Percentiles rank a stretch among this genome's conserved stretches.
phyloP scores from a whole-genome alignment of 2,888 invertebrate species.

The Byasa hedistus region DNA sequence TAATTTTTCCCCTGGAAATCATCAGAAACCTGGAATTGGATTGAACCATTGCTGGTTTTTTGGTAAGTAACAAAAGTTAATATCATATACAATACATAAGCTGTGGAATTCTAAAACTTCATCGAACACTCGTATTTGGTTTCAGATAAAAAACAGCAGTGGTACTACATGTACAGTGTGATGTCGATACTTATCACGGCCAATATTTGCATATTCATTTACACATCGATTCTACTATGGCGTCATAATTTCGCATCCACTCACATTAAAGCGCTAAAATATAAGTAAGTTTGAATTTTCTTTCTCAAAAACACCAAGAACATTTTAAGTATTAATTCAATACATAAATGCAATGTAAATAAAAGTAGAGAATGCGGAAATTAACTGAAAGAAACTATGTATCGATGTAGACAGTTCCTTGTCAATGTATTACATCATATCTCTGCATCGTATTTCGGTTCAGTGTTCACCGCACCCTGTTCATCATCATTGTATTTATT shows the following conservation, averaged over 20 bases:
- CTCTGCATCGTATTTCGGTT: too few species aligned
- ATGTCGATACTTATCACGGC: constrained; percentile 75
- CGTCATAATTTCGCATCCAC: constrained; percentile 67
- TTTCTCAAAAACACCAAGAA: not conserved
- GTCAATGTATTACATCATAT: too few species aligned
- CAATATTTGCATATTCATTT: constrained; percentile 81
- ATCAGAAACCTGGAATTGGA: constrained; percentile 80
- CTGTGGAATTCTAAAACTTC: too few species aligned
- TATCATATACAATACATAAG: not conserved
- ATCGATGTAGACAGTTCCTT: too few species aligned
- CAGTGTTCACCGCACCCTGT: too few species aligned
- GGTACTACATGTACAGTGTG: constrained; percentile 85
- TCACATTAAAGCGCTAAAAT: constrained; percentile 71
- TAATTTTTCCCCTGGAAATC: constrained; percentile 75
- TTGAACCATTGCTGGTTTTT: constrained; percentile 82
- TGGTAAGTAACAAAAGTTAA: constrained; percentile 53
- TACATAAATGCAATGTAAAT: too few species aligned
- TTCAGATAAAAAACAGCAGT: constrained; percentile 74
- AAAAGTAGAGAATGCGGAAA: too few species aligned
- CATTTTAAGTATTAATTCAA: not conserved
- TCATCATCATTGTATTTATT: too few species aligned
- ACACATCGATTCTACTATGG: constrained; percentile 80
- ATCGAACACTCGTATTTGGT: constrained; percentile 32
- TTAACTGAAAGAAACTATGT: too few species aligned
- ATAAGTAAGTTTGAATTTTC: constrained; percentile 65